Evolutionary conservation across 37 sponge, comb jelly and placozoan genomes (phyloP).

Genomic region (Aplysina aerophoba): DNA sequence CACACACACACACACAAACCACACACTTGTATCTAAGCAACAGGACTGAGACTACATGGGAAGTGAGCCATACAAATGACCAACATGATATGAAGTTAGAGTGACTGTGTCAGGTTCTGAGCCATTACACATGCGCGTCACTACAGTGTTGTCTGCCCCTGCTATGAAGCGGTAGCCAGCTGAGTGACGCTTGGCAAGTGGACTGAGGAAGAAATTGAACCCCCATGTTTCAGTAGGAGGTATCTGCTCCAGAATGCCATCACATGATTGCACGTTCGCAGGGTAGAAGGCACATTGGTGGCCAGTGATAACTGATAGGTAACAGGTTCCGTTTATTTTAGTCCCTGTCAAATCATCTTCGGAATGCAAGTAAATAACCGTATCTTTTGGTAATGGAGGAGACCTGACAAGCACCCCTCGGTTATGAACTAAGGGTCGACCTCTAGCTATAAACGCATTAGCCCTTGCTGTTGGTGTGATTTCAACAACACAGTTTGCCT

Average conservation of each 20-base stretch:
- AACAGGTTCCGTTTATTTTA: constrained; percentile 31
- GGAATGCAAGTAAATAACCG: constrained; percentile 3
- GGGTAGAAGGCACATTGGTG: constrained; percentile 41
- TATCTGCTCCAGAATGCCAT: constrained; percentile 53
- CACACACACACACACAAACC: too few species aligned
- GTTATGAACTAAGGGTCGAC: too few species aligned
- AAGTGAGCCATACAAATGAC: too few species aligned
- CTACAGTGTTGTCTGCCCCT: constrained; percentile 30
- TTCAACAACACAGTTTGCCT: too few species aligned
- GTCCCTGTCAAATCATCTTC: constrained; percentile 45
- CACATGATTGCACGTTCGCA: constrained; percentile 38
- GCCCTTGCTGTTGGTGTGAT: too few species aligned
- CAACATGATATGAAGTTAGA: too few species aligned
- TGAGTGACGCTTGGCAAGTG: constrained; percentile 27
- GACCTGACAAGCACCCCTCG: too few species aligned
- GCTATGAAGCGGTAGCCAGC: constrained; percentile 48
- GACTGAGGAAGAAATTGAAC: constrained; percentile 34
- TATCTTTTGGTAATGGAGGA: constrained; percentile 9
- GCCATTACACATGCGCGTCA: constrained; percentile 36
- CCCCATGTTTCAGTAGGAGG: constrained; percentile 73
- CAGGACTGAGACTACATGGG: too few species aligned
- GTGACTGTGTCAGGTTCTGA: background rate
- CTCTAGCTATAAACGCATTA: too few species aligned
- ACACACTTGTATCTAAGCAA: background rate
- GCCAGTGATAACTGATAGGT: constrained; percentile 45